Conservation (phyloP, 2,113 vertebrate species). For the Microtus richardsoni region DNA sequence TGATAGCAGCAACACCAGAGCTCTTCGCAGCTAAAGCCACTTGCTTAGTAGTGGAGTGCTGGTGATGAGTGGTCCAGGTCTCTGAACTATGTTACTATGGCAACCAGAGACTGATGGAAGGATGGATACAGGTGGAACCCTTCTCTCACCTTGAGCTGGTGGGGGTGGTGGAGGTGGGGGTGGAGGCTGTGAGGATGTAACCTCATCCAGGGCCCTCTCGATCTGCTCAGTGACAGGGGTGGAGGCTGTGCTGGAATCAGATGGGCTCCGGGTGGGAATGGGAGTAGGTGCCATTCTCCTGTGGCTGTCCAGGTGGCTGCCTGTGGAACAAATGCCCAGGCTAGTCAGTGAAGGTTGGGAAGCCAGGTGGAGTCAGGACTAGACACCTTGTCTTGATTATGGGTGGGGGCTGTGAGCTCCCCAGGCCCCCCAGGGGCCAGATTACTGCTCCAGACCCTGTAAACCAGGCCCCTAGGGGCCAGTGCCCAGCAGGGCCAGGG, state of each 20-base stretch:
- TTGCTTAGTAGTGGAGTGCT: background rate
- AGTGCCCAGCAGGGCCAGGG: conserved; percentile 67
- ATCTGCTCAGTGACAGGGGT: conserved; percentile 82
- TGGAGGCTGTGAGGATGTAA: conserved; percentile 79
- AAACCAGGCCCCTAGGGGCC: conserved; percentile 59
- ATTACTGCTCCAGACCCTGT: conserved; percentile 59
- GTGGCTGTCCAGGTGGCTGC: conserved; percentile 88
- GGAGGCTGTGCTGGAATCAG: conserved; percentile 85
- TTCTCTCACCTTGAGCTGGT: conserved; percentile 71
- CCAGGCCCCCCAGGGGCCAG: conserved; percentile 57
- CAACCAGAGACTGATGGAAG: background rate
- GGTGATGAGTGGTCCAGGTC: background rate
- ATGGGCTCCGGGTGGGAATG: conserved; percentile 86
- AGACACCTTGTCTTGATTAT: conserved; percentile 68
- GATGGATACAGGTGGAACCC: too few relatives aligned
- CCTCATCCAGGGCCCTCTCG: conserved; percentile 75
- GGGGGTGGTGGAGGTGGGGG: conserved; percentile 82
- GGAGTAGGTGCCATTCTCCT: conserved; percentile 86
- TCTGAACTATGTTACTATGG: background rate
- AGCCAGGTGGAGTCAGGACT: conserved; percentile 31
- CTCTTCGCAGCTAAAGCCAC: background rate
- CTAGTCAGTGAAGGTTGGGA: background rate
- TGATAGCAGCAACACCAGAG: background rate
- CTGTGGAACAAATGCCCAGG: conserved; percentile 82
- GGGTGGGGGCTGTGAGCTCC: conserved; percentile 72